phyloP scores from a whole-genome alignment of 2,888 invertebrate species.

The Calameuta idolon region DNA sequence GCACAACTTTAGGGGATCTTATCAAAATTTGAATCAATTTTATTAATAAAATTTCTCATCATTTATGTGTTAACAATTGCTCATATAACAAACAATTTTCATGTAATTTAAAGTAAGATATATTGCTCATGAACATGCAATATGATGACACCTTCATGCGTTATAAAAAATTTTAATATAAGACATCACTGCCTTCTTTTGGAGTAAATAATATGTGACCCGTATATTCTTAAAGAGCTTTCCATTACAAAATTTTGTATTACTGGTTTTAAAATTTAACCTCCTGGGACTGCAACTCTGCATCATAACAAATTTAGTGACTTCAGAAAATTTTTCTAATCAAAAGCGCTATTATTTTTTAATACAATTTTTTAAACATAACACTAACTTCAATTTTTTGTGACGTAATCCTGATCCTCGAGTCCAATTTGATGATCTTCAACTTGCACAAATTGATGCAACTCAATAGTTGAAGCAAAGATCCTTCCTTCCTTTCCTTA shows the following conservation, averaged over 20 bases:
- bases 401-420: background rate
- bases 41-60: background rate
- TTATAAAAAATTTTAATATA: background rate
- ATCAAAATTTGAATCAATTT: background rate
- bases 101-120: background rate
- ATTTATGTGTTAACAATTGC: background rate
- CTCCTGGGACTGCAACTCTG: background rate
- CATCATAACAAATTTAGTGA: background rate
- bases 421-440: background rate
- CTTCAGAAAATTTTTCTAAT: too few species aligned
- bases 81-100: background rate
- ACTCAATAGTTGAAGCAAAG: background rate
- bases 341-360: background rate
- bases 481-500: too few species aligned
- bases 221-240: background rate
- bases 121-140: background rate
- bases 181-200: background rate
- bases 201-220: background rate
- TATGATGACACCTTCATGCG: background rate
- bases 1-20: background rate
- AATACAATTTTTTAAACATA: background rate
- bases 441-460: background rate
- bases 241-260: background rate
- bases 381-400: background rate
- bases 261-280: background rate